Evolutionary conservation across 2,113 vertebrate genomes (phyloP), one percentile per base, ranked within the genome.

Genomic region (Mionectes macconnelli): DNA sequence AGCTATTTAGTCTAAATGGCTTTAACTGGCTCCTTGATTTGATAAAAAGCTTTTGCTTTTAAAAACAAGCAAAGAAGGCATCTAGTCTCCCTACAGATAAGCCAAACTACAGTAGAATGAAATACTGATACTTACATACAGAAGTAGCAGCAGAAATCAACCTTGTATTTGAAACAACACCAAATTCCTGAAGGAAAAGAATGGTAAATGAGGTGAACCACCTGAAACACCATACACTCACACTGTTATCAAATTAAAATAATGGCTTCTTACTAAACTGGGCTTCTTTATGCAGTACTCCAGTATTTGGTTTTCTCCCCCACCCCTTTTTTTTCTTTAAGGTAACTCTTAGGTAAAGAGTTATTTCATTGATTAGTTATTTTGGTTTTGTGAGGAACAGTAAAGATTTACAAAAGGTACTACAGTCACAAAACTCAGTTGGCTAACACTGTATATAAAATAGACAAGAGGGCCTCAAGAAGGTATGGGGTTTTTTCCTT

Each of bases 91-190:
- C 80, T 86, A 17, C 1, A 70, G 72, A 94, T 53, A 18, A 50
- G 83, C 3, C 21, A 52, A 88, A 87, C 35, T 76, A 52, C 15
- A 80, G 8, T 30, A 74, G 23, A 90, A 84, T 14, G n/a, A 92
- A 91, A 62, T 35, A 94, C 77, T 44, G 40, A 86, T 89, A 99
- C 99, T 99, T 99, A 99, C 99, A 99, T 96, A 99, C 99, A 98
- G 99, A 99, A 87, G 99, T 99, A 98, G 99, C 99, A 98, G 99
- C 99, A 97, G 99, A 98, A 97, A 99, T 99, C 97, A 99, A 98
- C 85, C 99, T 99, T 85, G 99, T 99, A 97, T 99, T 99, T 95
- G 99, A 99, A 92, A 99, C 99, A 56, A 99, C 99, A 95, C 99
- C 99, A 98, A 99, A 99, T 98, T 99, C 99, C 99, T 99, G 97